These are phyloP conservation scores for Pristis pectinata DNA, from an alignment of 2,797 vertebrate species.

Conservation along the genomic window DNA sequence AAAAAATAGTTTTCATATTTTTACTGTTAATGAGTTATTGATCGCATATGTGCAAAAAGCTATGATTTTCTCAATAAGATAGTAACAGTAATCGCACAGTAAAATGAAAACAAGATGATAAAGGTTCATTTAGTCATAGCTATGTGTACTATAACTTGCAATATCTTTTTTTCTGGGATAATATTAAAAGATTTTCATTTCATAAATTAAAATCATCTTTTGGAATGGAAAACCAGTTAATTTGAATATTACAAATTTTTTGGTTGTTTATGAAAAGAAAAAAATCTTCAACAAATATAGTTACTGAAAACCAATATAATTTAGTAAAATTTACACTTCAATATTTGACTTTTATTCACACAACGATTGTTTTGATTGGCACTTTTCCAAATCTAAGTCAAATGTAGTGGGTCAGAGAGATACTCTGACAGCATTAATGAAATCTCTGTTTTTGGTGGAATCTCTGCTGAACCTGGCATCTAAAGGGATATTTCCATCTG, in stretches of 20 bases:
- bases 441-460: background rate
- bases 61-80: conserved; percentile 35
- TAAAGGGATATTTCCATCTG: background rate
- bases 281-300: background rate
- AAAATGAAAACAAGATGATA: conserved; percentile 7
- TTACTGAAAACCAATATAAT: background rate
- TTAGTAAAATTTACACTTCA: background rate
- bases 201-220: background rate
- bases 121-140: background rate
- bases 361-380: background rate
- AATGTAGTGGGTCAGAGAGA: background rate
- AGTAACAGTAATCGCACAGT: background rate
- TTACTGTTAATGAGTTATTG: conserved; percentile 39
- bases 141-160: background rate
- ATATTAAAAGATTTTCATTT: background rate
- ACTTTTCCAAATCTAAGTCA: no score
- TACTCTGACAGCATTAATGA: background rate
- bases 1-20: background rate
- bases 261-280: no score
- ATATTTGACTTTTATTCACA: background rate
- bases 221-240: background rate
- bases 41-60: conserved; percentile 21
- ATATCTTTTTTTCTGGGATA: background rate
- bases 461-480: background rate
- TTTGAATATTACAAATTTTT: background rate